These are phyloP conservation scores for Bufotes viridis DNA, from an alignment of 2,797 vertebrate genomes.

Conservation along the genomic window DNA sequence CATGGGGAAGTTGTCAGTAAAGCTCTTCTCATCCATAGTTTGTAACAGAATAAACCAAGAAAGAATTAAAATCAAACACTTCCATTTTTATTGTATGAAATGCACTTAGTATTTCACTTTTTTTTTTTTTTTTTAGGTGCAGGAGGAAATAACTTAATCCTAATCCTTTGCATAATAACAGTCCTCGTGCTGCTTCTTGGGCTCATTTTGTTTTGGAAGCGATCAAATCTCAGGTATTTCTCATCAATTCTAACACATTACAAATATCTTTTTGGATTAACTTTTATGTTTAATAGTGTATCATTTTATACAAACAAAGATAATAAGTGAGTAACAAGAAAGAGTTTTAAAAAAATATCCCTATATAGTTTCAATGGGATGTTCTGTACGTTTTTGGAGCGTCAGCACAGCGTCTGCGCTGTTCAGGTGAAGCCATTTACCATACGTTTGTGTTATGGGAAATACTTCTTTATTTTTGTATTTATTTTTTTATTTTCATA, in stretches of 20 bases:
- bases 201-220: not conserved
- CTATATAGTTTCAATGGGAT: not conserved
- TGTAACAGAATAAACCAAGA: not conserved
- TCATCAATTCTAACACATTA: too few species aligned
- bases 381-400: too few species aligned
- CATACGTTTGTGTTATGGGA: too few species aligned
- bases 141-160: not conserved
- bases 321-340: too few species aligned
- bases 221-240: slow-evolving; percentile 33
- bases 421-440: too few species aligned
- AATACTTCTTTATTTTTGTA: too few species aligned
- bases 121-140: not conserved
- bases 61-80: not conserved
- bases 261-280: not conserved
- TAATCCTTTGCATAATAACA: not conserved
- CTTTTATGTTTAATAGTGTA: not conserved
- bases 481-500: too few species aligned
- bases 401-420: too few species aligned
- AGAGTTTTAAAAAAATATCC: not conserved
- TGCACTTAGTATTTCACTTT: not conserved
- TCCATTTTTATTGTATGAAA: not conserved
- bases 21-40: too few species aligned
- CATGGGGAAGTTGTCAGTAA: too few species aligned
- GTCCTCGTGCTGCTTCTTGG: not conserved
- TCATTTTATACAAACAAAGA: not conserved